Evolutionary conservation across 1,140 invertebrate genomes (phyloP).

Genomic region (Lepidurus packardi): DNA sequence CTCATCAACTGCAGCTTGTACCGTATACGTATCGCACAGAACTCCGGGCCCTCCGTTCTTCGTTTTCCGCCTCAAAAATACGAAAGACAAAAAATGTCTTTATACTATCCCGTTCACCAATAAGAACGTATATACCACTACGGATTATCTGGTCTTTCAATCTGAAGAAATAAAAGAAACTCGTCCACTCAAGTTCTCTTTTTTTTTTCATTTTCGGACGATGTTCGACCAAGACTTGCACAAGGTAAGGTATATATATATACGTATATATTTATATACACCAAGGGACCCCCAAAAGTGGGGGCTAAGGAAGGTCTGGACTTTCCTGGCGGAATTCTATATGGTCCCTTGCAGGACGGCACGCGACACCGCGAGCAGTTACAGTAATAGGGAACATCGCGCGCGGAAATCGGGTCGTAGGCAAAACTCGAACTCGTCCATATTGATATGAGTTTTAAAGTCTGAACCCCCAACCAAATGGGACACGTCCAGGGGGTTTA

Average conservation of each 20-base stretch:
- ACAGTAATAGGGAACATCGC: not conserved
- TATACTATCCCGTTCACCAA: not conserved
- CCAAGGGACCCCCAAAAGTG: not conserved
- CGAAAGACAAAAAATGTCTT: not conserved
- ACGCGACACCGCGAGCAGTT: constrained; percentile 1
- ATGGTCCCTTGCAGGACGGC: not conserved
- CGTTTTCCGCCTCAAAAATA: too few species aligned
- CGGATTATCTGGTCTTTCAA: constrained; percentile 11
- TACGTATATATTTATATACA: too few species aligned
- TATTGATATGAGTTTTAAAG: constrained; percentile 16
- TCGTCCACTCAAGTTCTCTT: not conserved
- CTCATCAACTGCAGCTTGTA: constrained; percentile 3
- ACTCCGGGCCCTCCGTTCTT: too few species aligned
- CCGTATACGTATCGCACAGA: not conserved
- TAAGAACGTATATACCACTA: not conserved
- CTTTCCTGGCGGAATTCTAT: not conserved
- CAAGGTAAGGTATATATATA: too few species aligned
- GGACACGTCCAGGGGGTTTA: not conserved
- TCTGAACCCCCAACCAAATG: not conserved
- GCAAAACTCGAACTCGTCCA: not conserved
- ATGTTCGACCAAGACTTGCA: too few species aligned
- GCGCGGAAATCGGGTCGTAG: not conserved
- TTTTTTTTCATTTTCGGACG: too few species aligned
- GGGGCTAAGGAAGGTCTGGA: not conserved
- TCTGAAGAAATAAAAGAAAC: not conserved